A percentile compares a stretch with the other conserved stretches of the same genome.
Conservation (phyloP, 2,113 vertebrate species). For the Vanacampus margaritifer region DNA sequence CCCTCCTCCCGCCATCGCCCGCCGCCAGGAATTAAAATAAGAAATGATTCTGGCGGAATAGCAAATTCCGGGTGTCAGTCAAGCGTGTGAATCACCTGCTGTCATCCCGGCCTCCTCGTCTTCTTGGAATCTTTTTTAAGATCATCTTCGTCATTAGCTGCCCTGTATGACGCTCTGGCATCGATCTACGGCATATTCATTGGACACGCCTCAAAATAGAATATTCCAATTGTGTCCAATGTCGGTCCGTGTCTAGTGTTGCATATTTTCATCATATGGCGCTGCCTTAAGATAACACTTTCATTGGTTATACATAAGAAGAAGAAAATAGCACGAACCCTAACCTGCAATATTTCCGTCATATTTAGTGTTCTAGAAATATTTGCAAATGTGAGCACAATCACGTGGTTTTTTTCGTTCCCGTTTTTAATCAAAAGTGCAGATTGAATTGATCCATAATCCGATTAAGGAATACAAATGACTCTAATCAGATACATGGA, state of each 20-base stretch:
- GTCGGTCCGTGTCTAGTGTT: too few species aligned
- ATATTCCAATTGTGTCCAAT: too few species aligned
- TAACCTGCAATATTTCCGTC: too few species aligned
- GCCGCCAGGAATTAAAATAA: conserved; percentile 67
- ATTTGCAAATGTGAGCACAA: not conserved
- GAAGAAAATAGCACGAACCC: not conserved
- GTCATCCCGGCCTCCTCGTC: conserved; percentile 57
- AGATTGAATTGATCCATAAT: not conserved
- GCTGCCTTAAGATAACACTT: not conserved
- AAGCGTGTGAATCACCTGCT: conserved; percentile 63
- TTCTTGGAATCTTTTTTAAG: conserved; percentile 46
- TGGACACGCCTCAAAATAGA: not conserved
- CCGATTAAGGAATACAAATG: not conserved
- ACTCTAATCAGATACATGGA: not conserved
- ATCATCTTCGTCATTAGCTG: conserved; percentile 66
- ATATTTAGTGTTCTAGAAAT: not conserved
- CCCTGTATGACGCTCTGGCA: conserved; percentile 8
- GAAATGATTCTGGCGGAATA: conserved; percentile 64
- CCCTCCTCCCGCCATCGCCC: conserved; percentile 56
- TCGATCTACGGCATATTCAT: not conserved
- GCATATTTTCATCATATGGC: not conserved
- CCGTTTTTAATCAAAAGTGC: not conserved
- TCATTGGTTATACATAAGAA: not conserved
- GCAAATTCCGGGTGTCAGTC: conserved; percentile 66
- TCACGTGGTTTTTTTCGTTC: not conserved